Evolutionary conservation across 1,140 invertebrate genomes (phyloP).

Genomic region (Drosophila pseudoobscura): DNA sequence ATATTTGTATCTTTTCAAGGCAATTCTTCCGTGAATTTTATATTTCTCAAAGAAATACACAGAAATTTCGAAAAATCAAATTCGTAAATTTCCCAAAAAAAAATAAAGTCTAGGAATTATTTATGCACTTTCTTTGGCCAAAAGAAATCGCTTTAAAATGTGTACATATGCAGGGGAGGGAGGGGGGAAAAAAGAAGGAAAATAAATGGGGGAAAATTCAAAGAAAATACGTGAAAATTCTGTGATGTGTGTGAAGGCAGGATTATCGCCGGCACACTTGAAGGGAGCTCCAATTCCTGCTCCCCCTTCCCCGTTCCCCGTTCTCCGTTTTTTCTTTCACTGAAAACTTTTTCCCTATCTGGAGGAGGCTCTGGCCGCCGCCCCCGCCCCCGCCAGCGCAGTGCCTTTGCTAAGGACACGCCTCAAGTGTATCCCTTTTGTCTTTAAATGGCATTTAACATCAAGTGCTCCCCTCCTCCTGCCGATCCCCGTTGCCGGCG

Average conservation of each 20-base stretch:
- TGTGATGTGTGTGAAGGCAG: too few species aligned
- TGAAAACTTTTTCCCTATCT: too few species aligned
- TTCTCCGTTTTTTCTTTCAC: slow-evolving; percentile 2
- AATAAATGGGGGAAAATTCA: background rate
- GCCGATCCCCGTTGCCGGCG: slow-evolving; percentile 16
- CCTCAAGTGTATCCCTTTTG: slow-evolving; percentile 59
- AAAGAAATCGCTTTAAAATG: slow-evolving; percentile 1
- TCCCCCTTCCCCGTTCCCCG: too few species aligned
- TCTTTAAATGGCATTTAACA: slow-evolving; percentile 78
- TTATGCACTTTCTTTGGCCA: slow-evolving; percentile 27
- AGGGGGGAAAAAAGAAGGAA: slow-evolving; percentile 16
- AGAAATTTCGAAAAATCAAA: background rate
- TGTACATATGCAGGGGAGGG: slow-evolving; percentile 6
- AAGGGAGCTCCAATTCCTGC: too few species aligned
- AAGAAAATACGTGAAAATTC: too few species aligned
- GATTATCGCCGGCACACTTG: too few species aligned
- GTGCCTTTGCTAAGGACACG: background rate
- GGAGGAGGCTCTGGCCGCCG: background rate
- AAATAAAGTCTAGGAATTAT: slow-evolving; percentile 22
- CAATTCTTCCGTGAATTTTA: slow-evolving; percentile 23
- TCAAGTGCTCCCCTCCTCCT: slow-evolving; percentile 61
- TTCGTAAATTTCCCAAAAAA: background rate
- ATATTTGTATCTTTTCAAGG: slow-evolving; percentile 4
- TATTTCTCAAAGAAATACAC: slow-evolving; percentile 9
- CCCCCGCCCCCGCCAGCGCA: too few species aligned